Evolutionary conservation across 2,113 vertebrate genomes (phyloP).

Genomic region (Alethe castanea): DNA sequence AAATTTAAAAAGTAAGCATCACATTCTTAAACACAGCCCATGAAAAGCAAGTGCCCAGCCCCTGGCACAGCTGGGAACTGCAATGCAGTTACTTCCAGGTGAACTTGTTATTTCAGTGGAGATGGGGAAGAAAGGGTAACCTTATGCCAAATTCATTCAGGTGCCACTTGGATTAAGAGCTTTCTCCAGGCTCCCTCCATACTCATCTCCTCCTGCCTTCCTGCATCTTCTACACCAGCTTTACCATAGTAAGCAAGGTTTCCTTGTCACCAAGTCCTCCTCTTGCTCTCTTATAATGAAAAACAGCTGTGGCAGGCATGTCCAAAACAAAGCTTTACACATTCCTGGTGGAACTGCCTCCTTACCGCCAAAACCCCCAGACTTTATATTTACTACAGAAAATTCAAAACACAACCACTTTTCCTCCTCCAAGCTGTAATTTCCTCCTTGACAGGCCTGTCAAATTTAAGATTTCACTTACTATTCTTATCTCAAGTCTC

Average conservation of each 20-base stretch:
- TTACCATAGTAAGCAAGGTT: slow-evolving; percentile 5
- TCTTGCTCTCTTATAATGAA: slow-evolving; percentile 51
- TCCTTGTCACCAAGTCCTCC: slow-evolving; percentile 65
- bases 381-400: slow-evolving; percentile 61
- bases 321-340: slow-evolving; percentile 62
- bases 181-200: background rate
- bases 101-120: background rate
- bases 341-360: slow-evolving; percentile 59
- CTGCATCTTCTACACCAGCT: slow-evolving; percentile 35
- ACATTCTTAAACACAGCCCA: background rate
- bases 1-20: background rate
- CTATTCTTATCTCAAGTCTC: slow-evolving; percentile 60
- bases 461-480: slow-evolving; percentile 62
- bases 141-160: background rate
- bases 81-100: background rate
- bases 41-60: background rate
- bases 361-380: slow-evolving; percentile 57
- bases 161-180: background rate
- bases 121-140: background rate
- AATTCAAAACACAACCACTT: slow-evolving; percentile 61
- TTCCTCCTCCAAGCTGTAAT: slow-evolving; percentile 59
- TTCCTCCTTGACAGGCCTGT: slow-evolving; percentile 44
- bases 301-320: slow-evolving; percentile 63
- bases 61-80: background rate
- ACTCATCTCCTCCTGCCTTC: slow-evolving; percentile 1